These are phyloP conservation scores for Apostichopus californicus DNA, from an alignment of 35 echinoderm and acorn worm genomes.

Conservation along the genomic window DNA sequence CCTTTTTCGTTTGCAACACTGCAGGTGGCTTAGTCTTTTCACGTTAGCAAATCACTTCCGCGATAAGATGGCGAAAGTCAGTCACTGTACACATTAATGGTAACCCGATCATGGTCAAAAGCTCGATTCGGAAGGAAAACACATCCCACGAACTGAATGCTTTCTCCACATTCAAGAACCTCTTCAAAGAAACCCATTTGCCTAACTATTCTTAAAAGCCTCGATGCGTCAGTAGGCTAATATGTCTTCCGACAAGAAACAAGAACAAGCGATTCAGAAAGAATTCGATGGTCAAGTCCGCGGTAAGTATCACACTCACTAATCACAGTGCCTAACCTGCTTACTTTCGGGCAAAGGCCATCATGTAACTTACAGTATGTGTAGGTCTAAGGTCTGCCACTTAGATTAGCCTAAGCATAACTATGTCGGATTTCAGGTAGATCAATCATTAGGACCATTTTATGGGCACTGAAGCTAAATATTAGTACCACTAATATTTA, in stretches of 20 bases:
- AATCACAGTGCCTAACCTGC: neutral
- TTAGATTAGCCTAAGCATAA: no score
- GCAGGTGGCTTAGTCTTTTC: neutral
- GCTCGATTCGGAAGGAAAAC: neutral
- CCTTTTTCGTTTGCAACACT: neutral
- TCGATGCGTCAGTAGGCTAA: neutral
- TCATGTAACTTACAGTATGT: neutral
- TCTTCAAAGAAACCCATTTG: neutral
- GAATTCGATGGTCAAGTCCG: constrained; percentile 73
- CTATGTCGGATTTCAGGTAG: no score
- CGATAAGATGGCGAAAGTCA: constrained; percentile 49
- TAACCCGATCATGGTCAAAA: neutral
- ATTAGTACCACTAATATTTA: no score
- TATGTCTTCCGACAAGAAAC: constrained; percentile 68
- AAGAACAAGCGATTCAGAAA: constrained; percentile 73
- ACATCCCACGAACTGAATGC: neutral
- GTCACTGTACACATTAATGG: neutral
- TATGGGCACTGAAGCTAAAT: no score
- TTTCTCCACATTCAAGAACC: neutral
- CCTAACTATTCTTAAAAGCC: neutral
- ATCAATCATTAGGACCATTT: no score
- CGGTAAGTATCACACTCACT: neutral
- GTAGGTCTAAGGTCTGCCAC: no score
- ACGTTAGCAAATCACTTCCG: constrained; percentile 52
- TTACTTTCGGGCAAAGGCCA: no score